These are phyloP conservation scores for Sminthopsis crassicaudata DNA, from an alignment of 2,113 vertebrate species.

Conservation along the genomic window DNA sequence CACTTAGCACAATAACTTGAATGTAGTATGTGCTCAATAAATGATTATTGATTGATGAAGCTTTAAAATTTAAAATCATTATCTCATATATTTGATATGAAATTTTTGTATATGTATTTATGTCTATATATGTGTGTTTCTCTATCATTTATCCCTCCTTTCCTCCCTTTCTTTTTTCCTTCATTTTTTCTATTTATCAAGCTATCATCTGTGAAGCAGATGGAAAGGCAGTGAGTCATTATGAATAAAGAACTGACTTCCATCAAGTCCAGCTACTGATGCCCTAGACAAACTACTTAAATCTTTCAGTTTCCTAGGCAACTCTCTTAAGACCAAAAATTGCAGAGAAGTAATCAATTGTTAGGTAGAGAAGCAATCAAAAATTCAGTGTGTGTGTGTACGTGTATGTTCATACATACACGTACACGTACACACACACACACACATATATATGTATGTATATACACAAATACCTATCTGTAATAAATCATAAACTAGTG, in stretches of 20 bases:
- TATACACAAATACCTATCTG: neutral
- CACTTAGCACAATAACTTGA: neutral
- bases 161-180: neutral
- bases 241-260: neutral
- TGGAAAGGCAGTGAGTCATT: neutral
- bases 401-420: no score
- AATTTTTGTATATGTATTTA: neutral
- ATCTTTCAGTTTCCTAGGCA: neutral
- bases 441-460: no score
- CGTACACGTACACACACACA: neutral
- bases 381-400: neutral
- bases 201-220: neutral
- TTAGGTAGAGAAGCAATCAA: neutral
- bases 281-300: neutral
- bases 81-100: neutral
- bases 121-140: neutral
- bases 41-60: neutral
- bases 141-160: neutral
- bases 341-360: neutral
- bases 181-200: no score
- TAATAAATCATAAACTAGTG: neutral
- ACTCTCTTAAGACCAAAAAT: neutral
- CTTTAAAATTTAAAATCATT: neutral
- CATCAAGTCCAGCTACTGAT: neutral
- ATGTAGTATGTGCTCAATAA: neutral